phyloP scores from a whole-genome alignment of 1,140 invertebrate genomes.

The Drosophila neocordata region DNA sequence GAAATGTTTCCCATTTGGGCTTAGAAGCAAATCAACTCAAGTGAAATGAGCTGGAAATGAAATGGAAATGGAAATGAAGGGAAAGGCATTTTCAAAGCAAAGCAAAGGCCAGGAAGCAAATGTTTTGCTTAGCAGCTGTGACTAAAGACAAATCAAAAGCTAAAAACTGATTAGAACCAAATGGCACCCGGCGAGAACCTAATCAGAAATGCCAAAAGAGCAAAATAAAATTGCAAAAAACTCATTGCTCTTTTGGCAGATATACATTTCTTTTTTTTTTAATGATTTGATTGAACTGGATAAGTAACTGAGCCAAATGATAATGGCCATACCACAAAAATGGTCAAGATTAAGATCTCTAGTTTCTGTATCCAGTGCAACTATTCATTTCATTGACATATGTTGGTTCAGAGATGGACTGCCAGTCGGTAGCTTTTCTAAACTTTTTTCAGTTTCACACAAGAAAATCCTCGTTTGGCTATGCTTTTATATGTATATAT shows the following conservation, averaged over 20 bases:
- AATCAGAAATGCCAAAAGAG: background rate
- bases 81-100: background rate
- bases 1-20: slow-evolving; percentile 12
- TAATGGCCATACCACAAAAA: too few species aligned
- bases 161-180: slow-evolving; percentile 26
- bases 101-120: slow-evolving; percentile 34
- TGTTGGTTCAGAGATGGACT: too few species aligned
- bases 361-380: too few species aligned
- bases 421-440: too few species aligned
- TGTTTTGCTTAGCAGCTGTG: slow-evolving; percentile 44
- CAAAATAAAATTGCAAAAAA: too few species aligned
- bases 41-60: slow-evolving; percentile 69
- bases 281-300: background rate
- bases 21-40: slow-evolving; percentile 54
- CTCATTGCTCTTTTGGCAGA: too few species aligned
- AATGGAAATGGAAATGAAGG: slow-evolving; percentile 10
- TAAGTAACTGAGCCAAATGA: background rate
- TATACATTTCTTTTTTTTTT: too few species aligned
- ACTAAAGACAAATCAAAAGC: slow-evolving; percentile 71
- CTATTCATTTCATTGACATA: too few species aligned
- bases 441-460: too few species aligned
- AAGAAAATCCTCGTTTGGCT: too few species aligned
- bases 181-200: slow-evolving; percentile 1
- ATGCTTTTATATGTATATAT: too few species aligned
- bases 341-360: too few species aligned